phyloP scores from a whole-genome alignment of 2,888 invertebrate genomes.

The Cantharis flavilabris region DNA sequence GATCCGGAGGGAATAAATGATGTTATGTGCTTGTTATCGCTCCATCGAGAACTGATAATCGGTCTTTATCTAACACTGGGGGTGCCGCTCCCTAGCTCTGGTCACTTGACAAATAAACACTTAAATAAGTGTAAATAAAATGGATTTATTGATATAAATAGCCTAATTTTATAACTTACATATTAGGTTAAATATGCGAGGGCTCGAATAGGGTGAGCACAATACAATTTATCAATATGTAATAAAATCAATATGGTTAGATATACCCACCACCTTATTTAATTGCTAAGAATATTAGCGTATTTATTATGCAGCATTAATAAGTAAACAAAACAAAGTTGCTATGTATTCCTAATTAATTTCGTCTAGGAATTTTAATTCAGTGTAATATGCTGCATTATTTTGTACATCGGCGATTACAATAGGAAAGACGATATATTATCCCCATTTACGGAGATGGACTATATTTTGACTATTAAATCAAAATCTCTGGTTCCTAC shows the following conservation, averaged over 20 bases:
- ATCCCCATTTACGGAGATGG: too few species aligned
- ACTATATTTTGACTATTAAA: too few species aligned
- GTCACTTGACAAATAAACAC: conserved; percentile 27
- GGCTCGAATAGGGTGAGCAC: neutral
- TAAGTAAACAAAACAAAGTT: neutral
- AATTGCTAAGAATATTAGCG: neutral
- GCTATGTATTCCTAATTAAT: neutral
- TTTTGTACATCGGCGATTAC: too few species aligned
- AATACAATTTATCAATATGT: neutral
- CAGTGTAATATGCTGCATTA: too few species aligned
- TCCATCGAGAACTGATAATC: conserved; percentile 29
- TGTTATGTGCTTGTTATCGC: conserved; percentile 30
- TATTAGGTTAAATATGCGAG: conserved; percentile 2
- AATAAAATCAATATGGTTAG: neutral
- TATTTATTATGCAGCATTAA: neutral
- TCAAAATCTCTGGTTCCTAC: too few species aligned
- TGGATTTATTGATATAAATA: conserved; percentile 34
- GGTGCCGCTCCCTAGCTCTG: conserved; percentile 29
- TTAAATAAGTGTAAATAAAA: conserved; percentile 27
- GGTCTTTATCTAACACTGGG: conserved; percentile 27
- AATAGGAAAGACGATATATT: too few species aligned
- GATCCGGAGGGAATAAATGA: conserved; percentile 24
- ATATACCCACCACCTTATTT: neutral
- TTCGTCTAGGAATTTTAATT: neutral
- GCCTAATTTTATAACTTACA: conserved; percentile 15